Base-by-base conservation (phyloP, 2,113 vertebrate species). In the Pygathrix nemaeus region DNA sequence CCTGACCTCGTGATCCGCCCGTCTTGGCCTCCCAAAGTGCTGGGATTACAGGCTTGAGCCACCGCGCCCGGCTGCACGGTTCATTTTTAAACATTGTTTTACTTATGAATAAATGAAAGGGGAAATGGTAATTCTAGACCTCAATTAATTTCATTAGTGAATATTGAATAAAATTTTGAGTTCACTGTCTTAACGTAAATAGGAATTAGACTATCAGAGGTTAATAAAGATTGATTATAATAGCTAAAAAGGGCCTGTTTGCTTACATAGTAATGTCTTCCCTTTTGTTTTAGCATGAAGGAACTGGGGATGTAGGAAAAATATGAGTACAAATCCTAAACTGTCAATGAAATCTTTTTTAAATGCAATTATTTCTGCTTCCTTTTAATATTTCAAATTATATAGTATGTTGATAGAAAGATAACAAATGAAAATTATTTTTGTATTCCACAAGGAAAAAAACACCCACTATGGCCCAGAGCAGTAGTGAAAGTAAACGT, bases 381-480 rank as follows among this genome's bases (percentile, higher is more conserved):
- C 59, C 86, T 90, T 92, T 72, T 35, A 81, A 66, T 82, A 79
- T 66, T 45, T 73, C 20, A 87, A 70, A 43, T 92, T 93, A 73
- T 13, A 85, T 30, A 89, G 5, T 61, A 52, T 81, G 5, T 87
- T 89, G 55, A 27, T 57, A 82, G 79, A 96, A 93, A 95, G 27
- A 55, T 81, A 92, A 90, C 40, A 97, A 90, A 76, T 68, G 12
- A 59, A 95, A 93, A 90, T 45, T 57, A 45, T 50, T 61, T 97
- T 76, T 97, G 61, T 93, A 88, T 81, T 92, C 40, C 17, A 88
- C 25, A 2, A 72, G 48, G 20, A 30, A 38, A 1, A 43, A 50
- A 88, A 76, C 70, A 20, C 18, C 11, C 61, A 35, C 10, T 70
- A 75, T 80, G 35, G 4, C 48, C n/a, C 35, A 79, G 6, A 40